Evolutionary conservation across 2,113 vertebrate genomes (phyloP).

Genomic region (Aramus guarauna): DNA sequence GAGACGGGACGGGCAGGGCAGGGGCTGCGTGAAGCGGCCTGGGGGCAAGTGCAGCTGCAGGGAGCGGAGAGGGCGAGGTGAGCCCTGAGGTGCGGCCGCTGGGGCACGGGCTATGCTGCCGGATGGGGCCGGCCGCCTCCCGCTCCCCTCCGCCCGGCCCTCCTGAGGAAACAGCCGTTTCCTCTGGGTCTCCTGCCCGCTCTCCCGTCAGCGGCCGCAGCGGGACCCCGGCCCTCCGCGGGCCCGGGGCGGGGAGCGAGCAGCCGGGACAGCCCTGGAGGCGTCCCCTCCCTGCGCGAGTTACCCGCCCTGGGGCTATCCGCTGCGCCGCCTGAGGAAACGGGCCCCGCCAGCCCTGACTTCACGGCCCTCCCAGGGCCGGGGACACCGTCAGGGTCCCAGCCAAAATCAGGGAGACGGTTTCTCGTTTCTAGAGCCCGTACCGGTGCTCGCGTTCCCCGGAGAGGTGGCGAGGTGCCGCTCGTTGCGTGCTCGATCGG

Average conservation of each 20-base stretch:
- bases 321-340: background rate
- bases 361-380: background rate
- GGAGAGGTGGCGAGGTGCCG: background rate
- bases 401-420: rapidly evolving
- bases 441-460: rapidly evolving
- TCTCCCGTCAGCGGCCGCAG: background rate
- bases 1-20: background rate
- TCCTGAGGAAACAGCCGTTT: background rate
- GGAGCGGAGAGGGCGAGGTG: background rate
- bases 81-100: background rate
- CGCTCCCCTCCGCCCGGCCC: background rate
- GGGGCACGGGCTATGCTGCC: background rate
- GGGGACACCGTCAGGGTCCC: background rate
- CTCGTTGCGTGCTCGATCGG: rapidly evolving
- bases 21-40: background rate
- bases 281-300: background rate
- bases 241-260: background rate
- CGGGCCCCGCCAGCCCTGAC: background rate
- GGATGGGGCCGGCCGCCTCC: background rate
- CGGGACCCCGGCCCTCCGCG: too few relatives aligned
- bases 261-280: background rate
- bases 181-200: too few relatives aligned
- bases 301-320: background rate
- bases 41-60: background rate
- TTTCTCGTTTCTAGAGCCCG: background rate